Evolutionary conservation across 1,140 invertebrate species (phyloP).

Genomic region (Drosophila takahashii): DNA sequence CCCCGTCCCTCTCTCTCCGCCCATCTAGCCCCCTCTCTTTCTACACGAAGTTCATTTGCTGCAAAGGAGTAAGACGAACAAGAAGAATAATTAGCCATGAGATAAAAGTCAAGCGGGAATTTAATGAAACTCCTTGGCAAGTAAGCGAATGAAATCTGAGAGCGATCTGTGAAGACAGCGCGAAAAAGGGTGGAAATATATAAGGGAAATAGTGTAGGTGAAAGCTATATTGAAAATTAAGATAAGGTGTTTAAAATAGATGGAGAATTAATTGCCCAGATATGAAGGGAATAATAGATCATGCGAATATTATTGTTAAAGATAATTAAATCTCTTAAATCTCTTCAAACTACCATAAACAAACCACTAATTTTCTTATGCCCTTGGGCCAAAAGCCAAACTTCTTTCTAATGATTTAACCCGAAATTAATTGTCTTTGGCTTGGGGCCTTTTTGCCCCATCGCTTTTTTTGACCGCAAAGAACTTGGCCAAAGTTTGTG

Average conservation of each 20-base stretch:
- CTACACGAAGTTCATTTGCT: conserved; percentile 50
- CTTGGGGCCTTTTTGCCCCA: conserved; percentile 11
- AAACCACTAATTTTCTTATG: conserved; percentile 1
- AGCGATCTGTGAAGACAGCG: conserved; percentile 17
- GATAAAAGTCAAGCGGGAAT: conserved; percentile 48
- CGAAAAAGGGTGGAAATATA: neutral
- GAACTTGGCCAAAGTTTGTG: conserved; percentile 22
- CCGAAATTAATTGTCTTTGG: conserved; percentile 37
- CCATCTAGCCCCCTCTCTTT: neutral
- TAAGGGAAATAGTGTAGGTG: neutral
- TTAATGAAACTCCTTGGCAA: conserved; percentile 30
- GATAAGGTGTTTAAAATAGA: neutral
- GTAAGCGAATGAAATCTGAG: conserved; percentile 28
- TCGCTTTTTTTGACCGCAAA: conserved; percentile 8
- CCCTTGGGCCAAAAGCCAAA: conserved; percentile 12
- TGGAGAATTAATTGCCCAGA: neutral
- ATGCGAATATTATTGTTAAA: no score
- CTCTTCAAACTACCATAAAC: conserved; percentile 4
- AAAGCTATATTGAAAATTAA: neutral
- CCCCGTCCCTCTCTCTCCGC: neutral
- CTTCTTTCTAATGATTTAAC: conserved; percentile 43
- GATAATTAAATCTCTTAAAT: no score
- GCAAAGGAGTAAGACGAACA: conserved; percentile 14
- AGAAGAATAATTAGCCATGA: conserved; percentile 52
- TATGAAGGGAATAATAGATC: neutral